Evolutionary conservation across 2,797 vertebrate genomes (phyloP), one percentile per base, ranked within the genome.

Genomic region (Gymnothorax reevesii): DNA sequence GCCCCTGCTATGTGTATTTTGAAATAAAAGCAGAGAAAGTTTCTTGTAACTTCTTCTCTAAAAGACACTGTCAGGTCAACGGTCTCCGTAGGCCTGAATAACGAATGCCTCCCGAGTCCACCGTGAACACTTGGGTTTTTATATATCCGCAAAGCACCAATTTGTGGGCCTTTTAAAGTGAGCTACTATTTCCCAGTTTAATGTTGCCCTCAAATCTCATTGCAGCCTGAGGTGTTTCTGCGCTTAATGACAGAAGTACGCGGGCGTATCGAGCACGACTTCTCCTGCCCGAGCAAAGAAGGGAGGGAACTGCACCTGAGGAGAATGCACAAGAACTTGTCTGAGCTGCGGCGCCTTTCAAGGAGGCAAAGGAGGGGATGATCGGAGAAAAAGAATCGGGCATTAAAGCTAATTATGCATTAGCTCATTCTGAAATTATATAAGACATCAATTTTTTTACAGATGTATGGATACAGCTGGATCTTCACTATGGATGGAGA

Each of bases 121-220:
- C 73, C 73, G 15, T 49, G 2, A 33, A 42, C 73, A 49, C 73
- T 77, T 52, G 42, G 73, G 33, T 77, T 77, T 73, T 77, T 77
- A 77, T 77, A 77, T 77, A 52, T 77, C 73, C 71, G 33, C 73
- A 77, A 33, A 77, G 73, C 7, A 77, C 82, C 54, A 55, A 52
- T 49, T 84, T 84, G 66, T 84, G 83, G 66, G 69, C 54, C 84
- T 57, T 73, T 66, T 85, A 85, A 55, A 85, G 52, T 33, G 69
- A 77, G 60, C 25, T 57, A 55, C 84, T 73, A 22, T 73, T 77
- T 79, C 8, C 33, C 52, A 54, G 62, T 54, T 66, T 69, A 55
- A 66, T 69, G 60, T 84, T 55, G 62, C 71, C 9, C 64, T 71
- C 64, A 69, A 49, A 62, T 64, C 15, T 42, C 33, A 55, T 20